A percentile compares a stretch with the other conserved stretches of the same genome.
Conservation (phyloP, 1,140 invertebrate species). For the Drosophila burlai region DNA sequence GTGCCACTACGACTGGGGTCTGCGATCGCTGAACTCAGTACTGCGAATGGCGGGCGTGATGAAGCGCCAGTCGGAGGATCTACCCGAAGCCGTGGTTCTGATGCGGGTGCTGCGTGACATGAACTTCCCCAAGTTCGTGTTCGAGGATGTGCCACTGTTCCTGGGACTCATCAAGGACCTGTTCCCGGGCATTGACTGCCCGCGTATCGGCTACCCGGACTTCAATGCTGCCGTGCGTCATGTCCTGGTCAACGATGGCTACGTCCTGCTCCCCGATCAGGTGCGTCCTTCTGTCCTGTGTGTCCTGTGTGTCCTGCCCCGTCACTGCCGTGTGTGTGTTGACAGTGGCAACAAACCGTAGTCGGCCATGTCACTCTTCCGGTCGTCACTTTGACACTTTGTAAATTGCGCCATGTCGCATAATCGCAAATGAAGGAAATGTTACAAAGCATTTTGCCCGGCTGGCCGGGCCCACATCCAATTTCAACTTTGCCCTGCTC, state of each 20-base stretch:
- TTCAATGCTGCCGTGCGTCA: conserved; percentile 92
- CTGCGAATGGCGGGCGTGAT: conserved; percentile 95
- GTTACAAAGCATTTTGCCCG: conserved; percentile 77
- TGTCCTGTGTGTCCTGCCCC: conserved; percentile 16
- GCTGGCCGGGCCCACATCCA: conserved; percentile 46
- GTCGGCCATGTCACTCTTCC: conserved; percentile 57
- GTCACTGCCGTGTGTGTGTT: conserved; percentile 54
- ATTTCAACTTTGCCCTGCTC: conserved; percentile 70
- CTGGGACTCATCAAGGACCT: conserved; percentile 94
- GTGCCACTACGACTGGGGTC: conserved; percentile 97
- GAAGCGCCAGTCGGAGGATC: conserved; percentile 90
- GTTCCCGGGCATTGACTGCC: conserved; percentile 95
- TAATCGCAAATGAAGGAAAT: conserved; percentile 81
- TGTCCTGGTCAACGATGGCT: conserved; percentile 89
- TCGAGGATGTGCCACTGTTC: conserved; percentile 95
- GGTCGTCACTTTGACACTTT: conserved; percentile 80
- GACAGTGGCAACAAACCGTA: conserved; percentile 53
- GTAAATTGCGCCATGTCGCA: conserved; percentile 78
- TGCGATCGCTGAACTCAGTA: conserved; percentile 94
- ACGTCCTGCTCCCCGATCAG: conserved; percentile 91
- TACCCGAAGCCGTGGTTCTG: conserved; percentile 93
- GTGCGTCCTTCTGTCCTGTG: conserved; percentile 85
- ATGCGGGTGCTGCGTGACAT: conserved; percentile 96
- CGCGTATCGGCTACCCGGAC: conserved; percentile 92
- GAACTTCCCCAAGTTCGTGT: conserved; percentile 96